These are phyloP conservation scores for Lophura nycthemera DNA, from an alignment of 2,113 vertebrate genomes.

Conservation along the genomic window DNA sequence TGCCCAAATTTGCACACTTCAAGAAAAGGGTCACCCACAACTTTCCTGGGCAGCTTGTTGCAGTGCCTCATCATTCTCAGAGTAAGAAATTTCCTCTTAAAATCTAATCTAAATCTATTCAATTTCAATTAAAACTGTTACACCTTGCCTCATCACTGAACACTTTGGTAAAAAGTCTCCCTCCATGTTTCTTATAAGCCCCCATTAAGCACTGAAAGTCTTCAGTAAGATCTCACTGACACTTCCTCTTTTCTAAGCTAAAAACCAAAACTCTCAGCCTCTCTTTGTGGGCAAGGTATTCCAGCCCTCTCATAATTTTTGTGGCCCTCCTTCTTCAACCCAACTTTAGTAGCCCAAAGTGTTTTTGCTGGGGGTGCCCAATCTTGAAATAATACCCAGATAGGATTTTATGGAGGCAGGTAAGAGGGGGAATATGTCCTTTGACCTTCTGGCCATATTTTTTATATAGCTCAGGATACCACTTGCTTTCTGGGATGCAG, in stretches of 20 bases:
- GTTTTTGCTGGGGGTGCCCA: not conserved
- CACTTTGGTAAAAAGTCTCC: not conserved
- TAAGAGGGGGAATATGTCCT: not conserved
- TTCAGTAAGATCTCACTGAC: not conserved
- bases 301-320: not conserved
- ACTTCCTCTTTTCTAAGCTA: not conserved
- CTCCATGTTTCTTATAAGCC: not conserved
- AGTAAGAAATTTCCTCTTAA: not conserved
- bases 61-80: not conserved
- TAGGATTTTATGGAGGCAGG: not conserved
- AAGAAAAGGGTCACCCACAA: not conserved
- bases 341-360: not conserved
- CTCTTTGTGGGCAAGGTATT: not conserved
- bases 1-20: not conserved
- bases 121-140: not conserved
- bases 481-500: not conserved
- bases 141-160: not conserved
- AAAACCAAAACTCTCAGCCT: not conserved
- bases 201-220: not conserved
- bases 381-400: not conserved
- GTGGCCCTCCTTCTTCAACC: not conserved
- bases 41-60: not conserved
- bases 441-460: not conserved
- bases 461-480: not conserved
- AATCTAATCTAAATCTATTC: not conserved